phyloP scores from a whole-genome alignment of 2,797 vertebrate genomes.

The Sebastes flavidus region DNA sequence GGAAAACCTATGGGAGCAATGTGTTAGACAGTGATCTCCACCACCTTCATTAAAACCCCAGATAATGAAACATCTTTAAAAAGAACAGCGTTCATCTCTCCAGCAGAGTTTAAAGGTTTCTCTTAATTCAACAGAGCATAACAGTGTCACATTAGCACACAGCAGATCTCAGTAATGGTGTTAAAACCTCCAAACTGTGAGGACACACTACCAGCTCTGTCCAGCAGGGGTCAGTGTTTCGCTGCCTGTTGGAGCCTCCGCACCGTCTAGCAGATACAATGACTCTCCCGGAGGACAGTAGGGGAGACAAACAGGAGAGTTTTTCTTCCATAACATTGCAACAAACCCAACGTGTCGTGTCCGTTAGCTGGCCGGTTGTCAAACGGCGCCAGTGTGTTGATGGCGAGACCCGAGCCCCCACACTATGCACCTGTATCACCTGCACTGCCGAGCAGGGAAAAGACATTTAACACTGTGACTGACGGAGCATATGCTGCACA shows the following conservation, averaged over 20 bases:
- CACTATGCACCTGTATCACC: slow-evolving; percentile 28
- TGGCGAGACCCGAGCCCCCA: neutral
- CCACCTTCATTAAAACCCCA: neutral
- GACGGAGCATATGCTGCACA: slow-evolving; percentile 23
- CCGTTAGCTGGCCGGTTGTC: slow-evolving; percentile 3
- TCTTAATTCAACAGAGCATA: neutral
- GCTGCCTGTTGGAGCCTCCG: neutral
- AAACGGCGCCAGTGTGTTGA: neutral
- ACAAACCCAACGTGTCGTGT: neutral
- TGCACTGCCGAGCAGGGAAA: neutral
- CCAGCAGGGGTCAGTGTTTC: slow-evolving; percentile 56
- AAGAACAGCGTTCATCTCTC: neutral
- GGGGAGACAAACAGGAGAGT: neutral
- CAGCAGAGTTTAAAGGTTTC: neutral
- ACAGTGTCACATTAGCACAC: neutral
- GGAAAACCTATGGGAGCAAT: neutral
- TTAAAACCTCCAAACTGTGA: neutral
- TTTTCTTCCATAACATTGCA: neutral
- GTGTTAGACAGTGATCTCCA: neutral
- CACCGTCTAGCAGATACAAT: neutral
- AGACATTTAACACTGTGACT: slow-evolving; percentile 30
- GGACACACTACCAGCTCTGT: neutral
- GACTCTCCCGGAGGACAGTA: neutral
- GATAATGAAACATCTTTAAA: neutral
- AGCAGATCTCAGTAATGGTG: neutral